Conservation (phyloP, 2,888 invertebrate genomes). For the Chymomyza procnemis region DNA sequence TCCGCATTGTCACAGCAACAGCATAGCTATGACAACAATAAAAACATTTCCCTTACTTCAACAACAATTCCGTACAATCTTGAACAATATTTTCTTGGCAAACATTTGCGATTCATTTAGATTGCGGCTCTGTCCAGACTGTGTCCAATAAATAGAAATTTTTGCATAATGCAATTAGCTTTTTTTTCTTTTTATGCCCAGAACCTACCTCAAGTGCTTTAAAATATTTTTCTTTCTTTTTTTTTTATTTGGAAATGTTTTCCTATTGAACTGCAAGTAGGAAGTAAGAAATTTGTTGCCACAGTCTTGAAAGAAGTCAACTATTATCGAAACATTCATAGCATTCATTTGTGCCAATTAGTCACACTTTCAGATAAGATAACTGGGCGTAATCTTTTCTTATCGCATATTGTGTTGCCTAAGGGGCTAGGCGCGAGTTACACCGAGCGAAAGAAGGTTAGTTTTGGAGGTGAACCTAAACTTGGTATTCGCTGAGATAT, state of each 20-base stretch:
- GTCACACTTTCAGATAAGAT: conserved; percentile 64
- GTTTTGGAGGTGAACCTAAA: not conserved
- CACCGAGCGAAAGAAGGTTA: not conserved
- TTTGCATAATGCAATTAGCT: conserved; percentile 6
- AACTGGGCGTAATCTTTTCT: conserved; percentile 54
- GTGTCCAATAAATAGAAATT: not conserved
- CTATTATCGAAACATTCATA: conserved; percentile 11
- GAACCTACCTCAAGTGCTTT: conserved; percentile 6
- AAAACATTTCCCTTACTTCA: conserved; percentile 1
- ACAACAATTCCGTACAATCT: not conserved
- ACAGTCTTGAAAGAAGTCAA: not conserved
- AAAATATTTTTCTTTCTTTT: not conserved
- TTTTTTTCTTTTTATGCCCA: not conserved
- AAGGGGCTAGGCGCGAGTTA: conserved; percentile 28
- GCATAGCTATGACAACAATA: conserved; percentile 38
- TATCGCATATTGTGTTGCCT: conserved; percentile 48
- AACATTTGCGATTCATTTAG: not conserved
- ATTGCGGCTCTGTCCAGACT: not conserved
- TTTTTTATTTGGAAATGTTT: not conserved
- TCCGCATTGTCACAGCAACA: conserved; percentile 65
- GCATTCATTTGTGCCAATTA: conserved; percentile 57
- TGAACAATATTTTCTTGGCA: conserved; percentile 3
- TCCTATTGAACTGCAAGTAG: not conserved
- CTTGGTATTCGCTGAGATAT: no score
- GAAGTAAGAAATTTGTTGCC: conserved; percentile 15